A percentile compares a stretch with the other conserved stretches of the same genome.
phyloP scores from a whole-genome alignment of 2,888 invertebrate species.

The Tricholauxania praeusta region DNA sequence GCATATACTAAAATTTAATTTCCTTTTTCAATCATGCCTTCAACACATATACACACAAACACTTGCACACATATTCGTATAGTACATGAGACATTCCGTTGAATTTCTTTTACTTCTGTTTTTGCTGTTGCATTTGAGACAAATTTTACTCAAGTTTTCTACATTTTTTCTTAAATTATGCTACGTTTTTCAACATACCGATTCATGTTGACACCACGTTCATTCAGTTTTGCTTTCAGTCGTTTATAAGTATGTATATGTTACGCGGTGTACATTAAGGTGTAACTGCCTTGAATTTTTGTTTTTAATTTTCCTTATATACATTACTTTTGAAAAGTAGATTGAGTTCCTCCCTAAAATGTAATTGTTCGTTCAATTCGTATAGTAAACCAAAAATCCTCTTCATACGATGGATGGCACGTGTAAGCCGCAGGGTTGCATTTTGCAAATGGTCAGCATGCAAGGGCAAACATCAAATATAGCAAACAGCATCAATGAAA shows the following conservation, averaged over 20 bases:
- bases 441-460: constrained; percentile 26
- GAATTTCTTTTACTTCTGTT: background rate
- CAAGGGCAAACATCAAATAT: constrained; percentile 9
- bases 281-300: too few species aligned
- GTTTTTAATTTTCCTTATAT: too few species aligned
- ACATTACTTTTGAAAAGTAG: too few species aligned
- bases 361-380: background rate
- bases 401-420: constrained; percentile 27
- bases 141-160: background rate
- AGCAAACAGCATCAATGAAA: too few species aligned
- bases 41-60: background rate
- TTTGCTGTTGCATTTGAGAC: background rate
- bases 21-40: constrained; percentile 18
- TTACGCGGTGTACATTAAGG: too few species aligned
- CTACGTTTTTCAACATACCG: background rate
- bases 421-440: constrained; percentile 35
- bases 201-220: too few species aligned
- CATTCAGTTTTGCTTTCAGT: background rate
- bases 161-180: background rate
- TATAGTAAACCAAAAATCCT: constrained; percentile 10
- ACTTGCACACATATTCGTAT: too few species aligned
- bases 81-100: background rate
- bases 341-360: background rate
- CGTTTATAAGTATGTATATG: background rate
- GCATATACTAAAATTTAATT: constrained; percentile 23